A percentile compares a stretch with the other conserved stretches of the same genome.
phyloP scores from a whole-genome alignment of 1,140 invertebrate genomes.

The Rhagoletis zephyria region DNA sequence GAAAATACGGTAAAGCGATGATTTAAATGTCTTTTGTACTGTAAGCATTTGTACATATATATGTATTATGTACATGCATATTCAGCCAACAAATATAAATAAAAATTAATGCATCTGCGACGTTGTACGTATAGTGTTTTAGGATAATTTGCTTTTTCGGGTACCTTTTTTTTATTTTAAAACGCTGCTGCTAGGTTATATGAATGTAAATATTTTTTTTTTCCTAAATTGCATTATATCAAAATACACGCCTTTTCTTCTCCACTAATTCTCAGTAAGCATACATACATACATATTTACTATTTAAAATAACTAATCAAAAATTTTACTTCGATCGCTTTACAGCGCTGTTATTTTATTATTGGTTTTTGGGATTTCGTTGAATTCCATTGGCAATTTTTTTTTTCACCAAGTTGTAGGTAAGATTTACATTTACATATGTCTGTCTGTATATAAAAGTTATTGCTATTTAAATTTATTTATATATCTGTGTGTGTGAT shows the following conservation, averaged over 20 bases:
- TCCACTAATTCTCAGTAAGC: not conserved
- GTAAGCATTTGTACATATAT: not conserved
- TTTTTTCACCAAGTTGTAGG: not conserved
- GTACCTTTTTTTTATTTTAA: not conserved
- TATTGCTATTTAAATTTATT: constrained; percentile 26
- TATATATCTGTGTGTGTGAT: constrained; percentile 3
- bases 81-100: not conserved
- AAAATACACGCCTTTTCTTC: constrained; percentile 21
- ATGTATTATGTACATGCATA: not conserved
- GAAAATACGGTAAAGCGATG: constrained; percentile 17
- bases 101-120: not conserved
- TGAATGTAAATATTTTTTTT: constrained; percentile 31
- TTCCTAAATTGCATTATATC: constrained; percentile 30
- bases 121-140: too few species aligned
- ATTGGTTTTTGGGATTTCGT: constrained; percentile 22
- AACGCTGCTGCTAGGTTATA: not conserved
- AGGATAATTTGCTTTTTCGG: not conserved
- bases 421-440: not conserved
- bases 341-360: not conserved
- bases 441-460: not conserved
- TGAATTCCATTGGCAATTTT: constrained; percentile 35
- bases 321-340: not conserved
- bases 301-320: not conserved
- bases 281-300: constrained; percentile 11
- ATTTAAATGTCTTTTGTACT: not conserved